Base-by-base conservation (phyloP, 2,113 vertebrate species). In the Zosterops pallidus region DNA sequence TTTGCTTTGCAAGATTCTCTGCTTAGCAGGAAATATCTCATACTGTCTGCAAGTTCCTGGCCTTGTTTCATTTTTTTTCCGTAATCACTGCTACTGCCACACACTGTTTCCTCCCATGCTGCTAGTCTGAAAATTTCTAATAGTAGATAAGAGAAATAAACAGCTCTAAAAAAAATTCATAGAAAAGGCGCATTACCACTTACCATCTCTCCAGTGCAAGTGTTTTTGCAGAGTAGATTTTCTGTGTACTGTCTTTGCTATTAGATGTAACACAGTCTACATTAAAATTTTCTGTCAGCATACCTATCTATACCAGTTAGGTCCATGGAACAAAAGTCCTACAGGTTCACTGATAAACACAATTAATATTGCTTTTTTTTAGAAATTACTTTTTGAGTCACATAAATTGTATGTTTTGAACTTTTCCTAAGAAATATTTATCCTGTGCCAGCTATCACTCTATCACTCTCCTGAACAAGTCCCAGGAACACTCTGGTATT, bases 71-170 rank as follows among this genome's bases (percentile, higher is more conserved):
- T 42, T 81, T 74, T 72, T 77, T 46, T 46, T 90, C 11, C 9
- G 26, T 82, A 67, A 81, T 81, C 69, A 42, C 33, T 62, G 64
- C 20, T 67, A 42, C 55, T 81, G 71, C 37, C 55, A 63, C 41
- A 92, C 35, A 23, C 42, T 74, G 56, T 33, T 94, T 94, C 23
- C 14, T 75, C 26, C 29, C 56, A 84, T 0, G 33, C 69, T 71
- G 39, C 33, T 89, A 70, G 56, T 78, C 86, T 95, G 89, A 74
- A 91, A 94, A 92, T 23, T 86, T 81, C 72, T 50, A 60, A 89
- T 89, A 92, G 39, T 11, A 91, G 26, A 71, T 3, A 1, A 86
- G 6, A 84, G 35, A 89, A 89, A 46, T 42, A 86, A 94, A 74
- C 33, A 77, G 24, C 70, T 31, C 3, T 22, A 17, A 77, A 81